These are phyloP conservation scores for Otocyon megalotis DNA, from an alignment of 2,113 vertebrate species.

Conservation along the genomic window DNA sequence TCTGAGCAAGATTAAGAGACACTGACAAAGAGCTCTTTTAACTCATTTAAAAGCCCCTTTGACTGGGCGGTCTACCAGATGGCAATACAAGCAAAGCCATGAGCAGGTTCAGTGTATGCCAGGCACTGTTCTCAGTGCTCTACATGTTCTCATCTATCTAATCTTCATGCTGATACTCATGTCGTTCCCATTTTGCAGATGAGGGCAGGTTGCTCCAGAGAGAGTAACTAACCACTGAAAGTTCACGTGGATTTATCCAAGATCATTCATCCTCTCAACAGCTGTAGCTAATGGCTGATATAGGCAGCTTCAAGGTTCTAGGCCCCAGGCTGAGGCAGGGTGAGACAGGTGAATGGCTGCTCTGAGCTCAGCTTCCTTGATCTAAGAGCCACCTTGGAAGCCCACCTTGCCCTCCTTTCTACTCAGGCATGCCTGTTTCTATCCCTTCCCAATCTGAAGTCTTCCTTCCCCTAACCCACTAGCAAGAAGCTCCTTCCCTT, in stretches of 20 bases:
- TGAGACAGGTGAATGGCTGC: fast-evolving
- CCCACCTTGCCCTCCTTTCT: background rate
- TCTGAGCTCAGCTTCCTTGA: background rate
- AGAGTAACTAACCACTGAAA: background rate
- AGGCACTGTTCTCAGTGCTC: too few relatives aligned
- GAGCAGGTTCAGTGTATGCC: background rate
- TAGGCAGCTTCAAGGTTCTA: background rate
- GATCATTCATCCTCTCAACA: background rate
- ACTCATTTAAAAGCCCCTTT: background rate
- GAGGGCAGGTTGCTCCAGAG: background rate
- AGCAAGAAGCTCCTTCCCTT: background rate
- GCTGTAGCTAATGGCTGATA: background rate
- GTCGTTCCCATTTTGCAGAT: background rate
- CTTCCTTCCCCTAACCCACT: background rate
- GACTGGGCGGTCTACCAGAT: background rate
- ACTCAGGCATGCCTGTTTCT: too few relatives aligned
- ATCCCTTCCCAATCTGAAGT: background rate
- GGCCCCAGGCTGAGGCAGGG: background rate
- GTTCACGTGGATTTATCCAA: background rate
- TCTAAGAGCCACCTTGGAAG: background rate
- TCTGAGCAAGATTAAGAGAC: background rate
- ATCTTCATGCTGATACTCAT: fast-evolving
- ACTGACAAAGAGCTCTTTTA: too few relatives aligned
- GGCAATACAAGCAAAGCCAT: background rate
- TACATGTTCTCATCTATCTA: background rate